These are phyloP conservation scores for Rhyzopertha dominica DNA, from an alignment of 1,140 invertebrate species.

Conservation along the genomic window DNA sequence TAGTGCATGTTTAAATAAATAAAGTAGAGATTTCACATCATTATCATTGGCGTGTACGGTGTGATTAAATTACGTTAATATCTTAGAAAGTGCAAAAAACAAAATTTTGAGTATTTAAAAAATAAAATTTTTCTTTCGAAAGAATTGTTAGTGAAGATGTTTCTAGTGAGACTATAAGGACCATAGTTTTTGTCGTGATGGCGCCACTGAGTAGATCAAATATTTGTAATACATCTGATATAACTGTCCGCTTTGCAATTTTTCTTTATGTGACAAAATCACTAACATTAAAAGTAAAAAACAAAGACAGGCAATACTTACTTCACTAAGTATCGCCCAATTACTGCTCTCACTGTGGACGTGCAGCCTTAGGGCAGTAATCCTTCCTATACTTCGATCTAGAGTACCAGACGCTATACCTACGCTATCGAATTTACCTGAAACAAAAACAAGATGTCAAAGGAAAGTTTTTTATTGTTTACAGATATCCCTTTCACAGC, in stretches of 20 bases:
- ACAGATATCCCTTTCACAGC: too few relatives aligned
- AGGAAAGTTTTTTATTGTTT: too few relatives aligned
- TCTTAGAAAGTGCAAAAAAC: too few relatives aligned
- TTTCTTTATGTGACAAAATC: not conserved
- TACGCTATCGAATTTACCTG: constrained; percentile 68
- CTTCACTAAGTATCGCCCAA: constrained; percentile 89
- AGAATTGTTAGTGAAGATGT: not conserved
- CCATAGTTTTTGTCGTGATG: not conserved
- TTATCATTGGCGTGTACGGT: too few relatives aligned
- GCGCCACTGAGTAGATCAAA: not conserved
- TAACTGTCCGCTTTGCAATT: not conserved
- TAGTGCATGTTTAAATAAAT: too few relatives aligned
- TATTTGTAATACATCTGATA: not conserved
- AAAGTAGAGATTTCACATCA: too few relatives aligned
- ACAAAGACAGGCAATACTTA: constrained; percentile 46
- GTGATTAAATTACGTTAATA: too few relatives aligned
- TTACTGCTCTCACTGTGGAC: constrained; percentile 78
- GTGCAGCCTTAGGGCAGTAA: constrained; percentile 66
- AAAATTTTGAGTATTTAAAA: too few relatives aligned
- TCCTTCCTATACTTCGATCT: constrained; percentile 60
- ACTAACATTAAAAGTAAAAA: constrained; percentile 10
- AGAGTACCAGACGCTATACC: constrained; percentile 73
- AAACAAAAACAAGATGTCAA: constrained; percentile 29
- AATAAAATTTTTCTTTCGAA: too few relatives aligned
- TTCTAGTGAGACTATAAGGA: not conserved